phyloP scores from a whole-genome alignment of 2,113 vertebrate genomes.

The Corythornis cristatus region DNA sequence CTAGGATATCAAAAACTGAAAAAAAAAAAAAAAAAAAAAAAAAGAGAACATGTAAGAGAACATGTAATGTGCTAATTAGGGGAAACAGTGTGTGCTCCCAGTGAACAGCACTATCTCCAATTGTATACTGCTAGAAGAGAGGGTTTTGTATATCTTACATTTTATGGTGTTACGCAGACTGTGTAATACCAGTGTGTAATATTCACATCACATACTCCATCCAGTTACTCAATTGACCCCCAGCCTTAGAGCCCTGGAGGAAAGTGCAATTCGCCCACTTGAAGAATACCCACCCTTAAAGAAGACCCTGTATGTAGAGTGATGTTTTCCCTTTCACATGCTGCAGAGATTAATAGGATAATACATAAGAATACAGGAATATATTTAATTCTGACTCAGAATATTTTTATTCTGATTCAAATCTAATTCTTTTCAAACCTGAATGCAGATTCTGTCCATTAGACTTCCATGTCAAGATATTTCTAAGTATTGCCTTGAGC shows the following conservation, averaged over 20 bases:
- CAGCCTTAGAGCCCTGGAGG: background rate
- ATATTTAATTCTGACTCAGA: background rate
- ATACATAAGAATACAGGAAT: background rate
- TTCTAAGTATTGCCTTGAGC: background rate
- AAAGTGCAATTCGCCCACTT: background rate
- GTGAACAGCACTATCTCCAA: background rate
- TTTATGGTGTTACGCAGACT: background rate
- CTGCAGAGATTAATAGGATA: background rate
- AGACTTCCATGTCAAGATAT: background rate
- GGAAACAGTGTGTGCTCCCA: background rate
- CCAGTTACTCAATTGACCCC: background rate
- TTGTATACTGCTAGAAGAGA: background rate
- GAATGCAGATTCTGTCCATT: background rate
- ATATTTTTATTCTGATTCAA: background rate
- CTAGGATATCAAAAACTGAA: fast-evolving
- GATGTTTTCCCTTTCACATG: background rate
- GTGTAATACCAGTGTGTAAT: background rate
- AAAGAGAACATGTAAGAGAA: too few species aligned
- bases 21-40: background rate
- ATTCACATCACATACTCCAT: background rate
- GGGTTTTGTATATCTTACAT: fast-evolving
- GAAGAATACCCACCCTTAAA: background rate
- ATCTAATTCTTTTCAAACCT: background rate
- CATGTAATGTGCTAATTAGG: background rate
- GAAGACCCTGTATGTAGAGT: background rate